These are phyloP conservation scores for Perca schrenkii DNA, from an alignment of 2,113 vertebrate species.

Conservation along the genomic window DNA sequence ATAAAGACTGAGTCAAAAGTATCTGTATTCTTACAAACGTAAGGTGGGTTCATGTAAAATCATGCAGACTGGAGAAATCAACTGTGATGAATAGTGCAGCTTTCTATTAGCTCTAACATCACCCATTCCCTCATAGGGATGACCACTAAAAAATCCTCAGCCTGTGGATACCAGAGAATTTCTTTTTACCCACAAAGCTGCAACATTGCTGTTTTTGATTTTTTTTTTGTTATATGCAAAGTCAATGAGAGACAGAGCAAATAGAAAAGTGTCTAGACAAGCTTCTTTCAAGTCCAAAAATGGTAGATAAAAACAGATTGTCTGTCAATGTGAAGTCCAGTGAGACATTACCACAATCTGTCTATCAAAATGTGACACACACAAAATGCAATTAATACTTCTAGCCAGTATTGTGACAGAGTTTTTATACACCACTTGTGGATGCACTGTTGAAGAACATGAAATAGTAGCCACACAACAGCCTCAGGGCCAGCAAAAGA, in stretches of 20 bases:
- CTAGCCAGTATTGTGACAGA: neutral
- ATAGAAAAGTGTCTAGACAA: neutral
- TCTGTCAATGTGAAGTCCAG: constrained; percentile 6
- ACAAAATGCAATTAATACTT: constrained; percentile 18
- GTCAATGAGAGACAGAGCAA: neutral
- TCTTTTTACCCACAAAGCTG: neutral
- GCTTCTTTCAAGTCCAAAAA: neutral
- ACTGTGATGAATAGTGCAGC: neutral
- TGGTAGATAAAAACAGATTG: neutral
- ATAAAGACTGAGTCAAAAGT: neutral
- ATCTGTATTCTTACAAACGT: neutral
- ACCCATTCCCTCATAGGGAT: neutral
- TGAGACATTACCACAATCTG: neutral
- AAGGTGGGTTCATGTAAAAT: neutral
- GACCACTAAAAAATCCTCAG: neutral
- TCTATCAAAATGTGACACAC: constrained; percentile 5
- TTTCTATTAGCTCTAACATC: neutral
- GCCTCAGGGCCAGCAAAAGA: constrained; percentile 33
- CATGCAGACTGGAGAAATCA: neutral
- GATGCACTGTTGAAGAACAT: constrained; percentile 35
- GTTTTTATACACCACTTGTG: constrained; percentile 45
- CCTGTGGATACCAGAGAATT: neutral
- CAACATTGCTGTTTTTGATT: neutral
- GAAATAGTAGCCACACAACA: constrained; percentile 20
- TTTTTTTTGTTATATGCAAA: neutral